Conservation (phyloP, 2,797 vertebrate species). For the Sebastes diaconus region DNA sequence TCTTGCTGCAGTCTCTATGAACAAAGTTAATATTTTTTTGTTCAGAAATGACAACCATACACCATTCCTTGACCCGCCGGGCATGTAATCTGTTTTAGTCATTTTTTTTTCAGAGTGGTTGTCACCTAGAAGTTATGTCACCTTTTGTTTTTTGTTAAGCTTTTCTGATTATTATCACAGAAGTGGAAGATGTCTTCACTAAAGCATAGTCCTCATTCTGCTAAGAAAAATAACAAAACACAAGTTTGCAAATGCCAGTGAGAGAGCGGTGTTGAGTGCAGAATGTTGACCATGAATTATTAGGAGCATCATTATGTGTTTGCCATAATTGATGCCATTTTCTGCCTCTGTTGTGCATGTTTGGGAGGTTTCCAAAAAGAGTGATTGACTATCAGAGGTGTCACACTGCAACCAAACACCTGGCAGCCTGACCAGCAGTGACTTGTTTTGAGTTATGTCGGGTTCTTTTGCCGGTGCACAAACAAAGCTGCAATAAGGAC, state of each 20-base stretch:
- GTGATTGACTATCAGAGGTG: constrained; percentile 54
- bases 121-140: not conserved
- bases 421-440: constrained; percentile 50
- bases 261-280: not conserved
- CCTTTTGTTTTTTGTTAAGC: constrained; percentile 25
- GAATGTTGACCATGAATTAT: constrained; percentile 21
- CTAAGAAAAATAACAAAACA: not conserved
- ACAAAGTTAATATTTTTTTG: constrained; percentile 71
- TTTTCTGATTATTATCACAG: constrained; percentile 2
- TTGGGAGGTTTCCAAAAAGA: constrained; percentile 57
- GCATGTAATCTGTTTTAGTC: constrained; percentile 32
- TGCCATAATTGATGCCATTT: constrained; percentile 32
- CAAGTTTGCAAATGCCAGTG: not conserved
- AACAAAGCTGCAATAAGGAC: constrained; percentile 22
- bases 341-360: constrained; percentile 25
- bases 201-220: not conserved
- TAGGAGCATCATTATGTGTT: constrained; percentile 21
- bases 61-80: constrained; percentile 37
- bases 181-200: not conserved
- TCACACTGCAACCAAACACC: constrained; percentile 53
- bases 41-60: constrained; percentile 49
- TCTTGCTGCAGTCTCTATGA: constrained; percentile 60
- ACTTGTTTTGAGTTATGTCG: constrained; percentile 40
- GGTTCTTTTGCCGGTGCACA: constrained; percentile 32
- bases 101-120: not conserved